These are phyloP conservation scores for Peromyscus maniculatus DNA, from an alignment of 2,113 vertebrate genomes.

Conservation along the genomic window DNA sequence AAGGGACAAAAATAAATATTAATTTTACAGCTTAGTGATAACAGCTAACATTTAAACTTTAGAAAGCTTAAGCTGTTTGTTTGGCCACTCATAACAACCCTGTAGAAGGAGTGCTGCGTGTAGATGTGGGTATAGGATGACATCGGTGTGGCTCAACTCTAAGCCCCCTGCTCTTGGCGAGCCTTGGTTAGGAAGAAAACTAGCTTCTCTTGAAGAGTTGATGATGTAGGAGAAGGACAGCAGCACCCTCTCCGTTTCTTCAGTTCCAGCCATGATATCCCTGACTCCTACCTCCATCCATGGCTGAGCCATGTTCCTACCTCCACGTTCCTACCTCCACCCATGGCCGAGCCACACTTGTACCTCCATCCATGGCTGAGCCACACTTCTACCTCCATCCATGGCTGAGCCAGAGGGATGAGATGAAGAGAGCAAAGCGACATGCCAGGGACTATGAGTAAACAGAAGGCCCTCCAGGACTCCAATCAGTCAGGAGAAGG, in stretches of 20 bases:
- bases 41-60: not conserved
- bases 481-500: too few species aligned
- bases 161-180: accelerated
- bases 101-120: not conserved
- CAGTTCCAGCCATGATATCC: not conserved
- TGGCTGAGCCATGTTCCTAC: not conserved
- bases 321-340: not conserved
- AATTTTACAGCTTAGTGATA: not conserved
- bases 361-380: not conserved
- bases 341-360: not conserved
- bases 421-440: not conserved
- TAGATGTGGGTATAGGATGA: not conserved
- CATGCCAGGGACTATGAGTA: not conserved
- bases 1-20: not conserved
- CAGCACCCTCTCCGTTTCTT: not conserved
- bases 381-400: not conserved
- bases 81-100: not conserved
- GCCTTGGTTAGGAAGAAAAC: not conserved
- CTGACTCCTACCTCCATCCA: not conserved
- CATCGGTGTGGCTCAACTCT: accelerated
- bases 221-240: not conserved
- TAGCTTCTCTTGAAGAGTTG: not conserved
- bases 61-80: not conserved
- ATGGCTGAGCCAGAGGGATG: not conserved
- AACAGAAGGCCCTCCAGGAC: not conserved